Evolutionary conservation across 2,113 vertebrate genomes (phyloP), one percentile per base, ranked within the genome.

Genomic region (Chaenocephalus aceratus): DNA sequence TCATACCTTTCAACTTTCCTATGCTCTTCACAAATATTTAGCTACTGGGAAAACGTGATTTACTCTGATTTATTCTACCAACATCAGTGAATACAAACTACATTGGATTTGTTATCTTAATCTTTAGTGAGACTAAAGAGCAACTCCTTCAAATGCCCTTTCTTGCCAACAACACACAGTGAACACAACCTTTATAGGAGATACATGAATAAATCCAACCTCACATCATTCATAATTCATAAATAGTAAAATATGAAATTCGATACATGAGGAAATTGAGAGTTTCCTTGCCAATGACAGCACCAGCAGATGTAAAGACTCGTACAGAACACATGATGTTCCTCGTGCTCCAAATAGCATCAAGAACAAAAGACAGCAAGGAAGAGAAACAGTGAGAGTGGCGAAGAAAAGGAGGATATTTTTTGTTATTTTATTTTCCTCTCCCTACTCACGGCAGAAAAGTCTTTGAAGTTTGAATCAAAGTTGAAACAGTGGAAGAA

Each of bases 281-380:
- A 13, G 44, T 73, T 63, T 54, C 30, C 67, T 54, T 18, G 14
- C 58, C 76, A 16, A 11, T 75, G 86, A 84, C 56, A 81, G 80
- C 68, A 18, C n/a, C 18, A n/a, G 58, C 45, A 56, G 73, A 64
- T 46, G 21, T 58, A 6, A 75, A 70, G 65, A 58, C 69, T 74
- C 13, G 10, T 60, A 68, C 13, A 48, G 62, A 83, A 64, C 64
- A 79, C 77, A 84, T 30, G 23, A 77, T 75, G 75, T 65, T 82
- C 75, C 75, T 75, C 67, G 11, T 44, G 69, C 81, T 82, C 54
- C 79, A 78, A 72, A 88, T 66, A 84, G 30, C 77, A 84, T 77
- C 77, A 74, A 80, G 72, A 41, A 73, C 44, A 70, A 58, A 46
- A 74, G 61, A 73, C 65, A 44, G 62, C 1, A 0, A 57, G 67